These are phyloP conservation scores for Trinectes maculatus DNA, from an alignment of 2,113 vertebrate genomes.

Conservation along the genomic window DNA sequence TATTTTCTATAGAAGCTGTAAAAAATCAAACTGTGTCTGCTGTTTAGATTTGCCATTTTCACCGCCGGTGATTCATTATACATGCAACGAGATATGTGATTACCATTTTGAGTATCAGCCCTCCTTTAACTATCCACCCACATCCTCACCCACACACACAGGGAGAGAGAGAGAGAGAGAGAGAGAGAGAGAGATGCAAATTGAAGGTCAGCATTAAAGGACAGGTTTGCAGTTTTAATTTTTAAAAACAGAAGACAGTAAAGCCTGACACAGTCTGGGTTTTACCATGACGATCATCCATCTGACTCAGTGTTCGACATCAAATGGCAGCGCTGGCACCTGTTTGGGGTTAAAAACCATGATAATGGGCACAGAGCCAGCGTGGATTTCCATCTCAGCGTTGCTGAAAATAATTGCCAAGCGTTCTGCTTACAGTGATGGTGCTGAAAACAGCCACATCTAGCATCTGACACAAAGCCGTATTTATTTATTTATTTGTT, in stretches of 20 bases:
- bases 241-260: slow-evolving; percentile 36
- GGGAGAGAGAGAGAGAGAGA: not conserved
- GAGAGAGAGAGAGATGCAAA: not conserved
- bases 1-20: slow-evolving; percentile 16
- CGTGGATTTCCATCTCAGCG: slow-evolving; percentile 49
- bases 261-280: slow-evolving; percentile 27
- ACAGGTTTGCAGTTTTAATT: slow-evolving; percentile 57
- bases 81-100: slow-evolving; percentile 74
- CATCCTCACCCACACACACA: slow-evolving; percentile 23
- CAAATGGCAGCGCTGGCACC: slow-evolving; percentile 55
- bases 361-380: slow-evolving; percentile 52
- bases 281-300: slow-evolving; percentile 32
- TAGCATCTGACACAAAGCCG: slow-evolving; percentile 58
- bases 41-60: slow-evolving; percentile 57
- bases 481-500: slow-evolving; percentile 47
- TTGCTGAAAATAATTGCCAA: slow-evolving; percentile 61
- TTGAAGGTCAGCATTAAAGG: slow-evolving; percentile 68
- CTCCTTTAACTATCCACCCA: slow-evolving; percentile 57
- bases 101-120: slow-evolving; percentile 72
- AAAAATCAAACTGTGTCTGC: slow-evolving; percentile 40
- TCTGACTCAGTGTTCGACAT: slow-evolving; percentile 47
- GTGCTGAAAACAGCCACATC: slow-evolving; percentile 49
- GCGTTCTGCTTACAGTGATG: slow-evolving; percentile 44
- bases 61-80: slow-evolving; percentile 71
- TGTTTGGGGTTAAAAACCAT: slow-evolving; percentile 64